Evolutionary conservation across 2,113 vertebrate species (phyloP), one percentile per base, ranked within the genome.

Genomic region (Pyxicephalus adspersus): DNA sequence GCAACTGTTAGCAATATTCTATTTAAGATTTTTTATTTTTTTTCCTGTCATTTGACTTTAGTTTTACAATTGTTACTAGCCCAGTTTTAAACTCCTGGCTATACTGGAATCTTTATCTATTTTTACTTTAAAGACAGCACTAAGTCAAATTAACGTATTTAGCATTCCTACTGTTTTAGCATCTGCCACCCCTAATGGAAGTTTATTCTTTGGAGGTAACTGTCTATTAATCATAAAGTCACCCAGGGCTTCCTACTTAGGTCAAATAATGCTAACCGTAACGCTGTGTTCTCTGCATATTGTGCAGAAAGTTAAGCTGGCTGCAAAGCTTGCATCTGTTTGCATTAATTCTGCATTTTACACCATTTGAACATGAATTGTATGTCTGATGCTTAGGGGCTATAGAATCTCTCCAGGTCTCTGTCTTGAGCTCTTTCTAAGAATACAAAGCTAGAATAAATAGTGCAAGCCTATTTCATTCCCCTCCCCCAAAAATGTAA

Each of bases 401-500:
- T 66, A 55, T 66, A 78, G 19, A 78, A 67, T 26, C 64, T 68
- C 31, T 74, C 65, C 29, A 75, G 63, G 64, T 82, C 80, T 55
- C 52, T 75, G 80, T 66, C 63, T 58, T 66, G 31, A 13, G 51
- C 45, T 75, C 70, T 52, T 75, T 58, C 58, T 82, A 82, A 75
- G 60, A 66, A 74, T 65, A 82, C 70, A 82, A 75, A 75, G 61
- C 70, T 75, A 82, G 71, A 82, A 74, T 75, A 82, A 82, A 82
- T 75, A 66, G 70, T 74, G 29, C 71, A 29, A 54, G 71, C 61
- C 65, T 75, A 64, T 75, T 82, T 81, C 61, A 63, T 82, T 75
- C 71, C 80, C 80, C 80, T 45, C 52, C 80, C 71, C 80, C 70
- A 75, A 82, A 82, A 82, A 82, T 82, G 80, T 82, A 82, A 82